Conservation (phyloP, 1,140 invertebrate species). For the Orius insidiosus region DNA sequence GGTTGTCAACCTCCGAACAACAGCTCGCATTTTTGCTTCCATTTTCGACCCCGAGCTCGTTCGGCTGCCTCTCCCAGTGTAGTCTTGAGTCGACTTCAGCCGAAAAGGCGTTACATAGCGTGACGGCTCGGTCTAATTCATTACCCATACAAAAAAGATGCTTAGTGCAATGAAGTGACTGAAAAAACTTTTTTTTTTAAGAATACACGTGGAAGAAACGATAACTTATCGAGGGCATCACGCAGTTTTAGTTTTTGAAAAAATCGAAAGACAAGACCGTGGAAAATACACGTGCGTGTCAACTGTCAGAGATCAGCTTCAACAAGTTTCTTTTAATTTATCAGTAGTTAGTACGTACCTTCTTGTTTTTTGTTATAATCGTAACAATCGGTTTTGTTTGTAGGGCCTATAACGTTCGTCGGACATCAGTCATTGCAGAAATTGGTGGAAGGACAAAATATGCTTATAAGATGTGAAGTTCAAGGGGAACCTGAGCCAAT, state of each 20-base stretch:
- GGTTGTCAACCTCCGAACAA: too few species aligned
- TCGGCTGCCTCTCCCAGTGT: too few species aligned
- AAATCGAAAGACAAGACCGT: constrained; percentile 6
- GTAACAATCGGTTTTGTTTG: background rate
- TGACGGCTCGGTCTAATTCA: too few species aligned
- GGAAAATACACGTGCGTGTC: constrained; percentile 8
- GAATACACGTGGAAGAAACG: constrained; percentile 8
- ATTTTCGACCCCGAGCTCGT: too few species aligned
- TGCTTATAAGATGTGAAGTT: constrained; percentile 5
- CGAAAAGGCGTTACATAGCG: too few species aligned
- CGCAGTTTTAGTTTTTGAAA: constrained; percentile 10
- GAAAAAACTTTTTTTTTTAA: too few species aligned
- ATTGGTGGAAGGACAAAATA: constrained; percentile 5
- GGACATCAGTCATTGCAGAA: background rate
- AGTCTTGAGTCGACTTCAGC: too few species aligned
- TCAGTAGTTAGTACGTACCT: constrained; percentile 7
- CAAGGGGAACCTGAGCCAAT: background rate
- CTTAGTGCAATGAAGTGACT: too few species aligned
- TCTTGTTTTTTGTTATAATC: background rate
- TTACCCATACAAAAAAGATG: too few species aligned
- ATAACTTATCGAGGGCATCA: background rate
- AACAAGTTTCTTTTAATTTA: constrained; percentile 6
- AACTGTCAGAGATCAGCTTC: background rate
- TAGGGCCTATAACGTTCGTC: constrained; percentile 3
- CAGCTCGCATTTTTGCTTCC: too few species aligned